Base-by-base conservation (phyloP, 2,113 vertebrate genomes). In the Andinoacara biseriatus region DNA sequence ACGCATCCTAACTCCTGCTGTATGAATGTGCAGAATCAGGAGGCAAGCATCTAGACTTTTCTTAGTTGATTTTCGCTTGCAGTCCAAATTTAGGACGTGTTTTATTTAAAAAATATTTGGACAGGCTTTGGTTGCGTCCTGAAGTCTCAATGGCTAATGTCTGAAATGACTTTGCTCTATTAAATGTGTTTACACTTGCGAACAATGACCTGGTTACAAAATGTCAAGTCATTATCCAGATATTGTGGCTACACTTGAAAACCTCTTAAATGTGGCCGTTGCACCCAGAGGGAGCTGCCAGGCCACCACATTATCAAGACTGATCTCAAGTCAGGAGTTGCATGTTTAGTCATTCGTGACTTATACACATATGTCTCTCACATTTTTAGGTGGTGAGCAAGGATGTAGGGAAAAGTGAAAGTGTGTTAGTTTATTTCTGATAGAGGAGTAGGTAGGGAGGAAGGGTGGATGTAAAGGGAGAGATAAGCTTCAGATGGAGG, bases 401-500 rank as follows among this genome's bases (percentile, higher is more conserved):
- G 43, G 43, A 5, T 46, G 43, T 14, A 46, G 11, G 38, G 0
- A 26, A 67, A 67, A 67, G 22, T 46, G 22, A 49, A 69, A 69
- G 40, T 10, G 63, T 49, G 0, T 49, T 29, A 0, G 22, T 67
- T 46, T 67, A 46, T 67, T 67, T 29, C 22, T 67, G 15, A 67
- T 29, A 18, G n/a, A 31, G 9, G n/a, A 81, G 8, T 1, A 7
- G 17, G 49, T 26, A 9, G 2, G 35, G 35, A 38, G 35, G 35
- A 8, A 9, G n/a, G 22, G 18, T 24, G 65, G 78, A 61, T 49
- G 60, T 24, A 31, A 20, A 65, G 54, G 0, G 26, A 29, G 67
- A 85, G 79, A 86, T 63, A 43, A 86, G 63, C 26, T 77, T 61
- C 29, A 79, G 88, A 77, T 60, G 75, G 52, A 82, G 69, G 63